Percentiles rank a stretch among this genome's conserved stretches.
phyloP scores from a whole-genome alignment of 2,888 invertebrate species.

The Celastrina argiolus region DNA sequence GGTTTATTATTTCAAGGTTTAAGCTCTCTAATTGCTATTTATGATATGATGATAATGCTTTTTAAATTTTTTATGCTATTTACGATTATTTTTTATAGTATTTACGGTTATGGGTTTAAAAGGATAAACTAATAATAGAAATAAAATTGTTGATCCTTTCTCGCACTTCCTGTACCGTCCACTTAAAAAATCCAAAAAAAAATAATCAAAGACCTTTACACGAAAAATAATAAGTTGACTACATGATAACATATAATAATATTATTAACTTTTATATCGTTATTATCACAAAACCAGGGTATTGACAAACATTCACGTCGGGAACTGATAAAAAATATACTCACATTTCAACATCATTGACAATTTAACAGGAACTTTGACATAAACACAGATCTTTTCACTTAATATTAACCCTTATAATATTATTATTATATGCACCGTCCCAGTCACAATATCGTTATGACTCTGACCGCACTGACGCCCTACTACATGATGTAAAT shows the following conservation, averaged over 20 bases:
- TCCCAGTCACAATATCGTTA: background rate
- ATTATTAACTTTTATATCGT: background rate
- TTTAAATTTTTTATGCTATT: too few species aligned
- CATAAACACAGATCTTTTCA: background rate
- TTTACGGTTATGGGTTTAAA: too few species aligned
- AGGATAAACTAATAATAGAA: too few species aligned
- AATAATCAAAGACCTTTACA: background rate
- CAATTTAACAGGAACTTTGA: background rate
- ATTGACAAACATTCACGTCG: constrained; percentile 10
- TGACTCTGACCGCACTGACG: constrained; percentile 7
- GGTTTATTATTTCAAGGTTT: too few species aligned
- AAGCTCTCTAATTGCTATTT: too few species aligned
- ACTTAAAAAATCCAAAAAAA: too few species aligned
- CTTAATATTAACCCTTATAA: background rate
- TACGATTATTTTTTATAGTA: too few species aligned
- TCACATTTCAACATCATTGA: constrained; percentile 16
- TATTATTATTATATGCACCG: background rate
- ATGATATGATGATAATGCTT: too few species aligned
- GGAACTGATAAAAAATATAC: constrained; percentile 5
- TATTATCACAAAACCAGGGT: constrained; percentile 12
- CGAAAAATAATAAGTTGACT: background rate
- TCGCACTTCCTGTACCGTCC: too few species aligned
- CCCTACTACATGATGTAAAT: constrained; percentile 7
- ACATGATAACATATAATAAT: background rate
- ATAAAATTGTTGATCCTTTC: too few species aligned